Conservation (phyloP, 2,797 vertebrate genomes). For the Anguilla obscura region DNA sequence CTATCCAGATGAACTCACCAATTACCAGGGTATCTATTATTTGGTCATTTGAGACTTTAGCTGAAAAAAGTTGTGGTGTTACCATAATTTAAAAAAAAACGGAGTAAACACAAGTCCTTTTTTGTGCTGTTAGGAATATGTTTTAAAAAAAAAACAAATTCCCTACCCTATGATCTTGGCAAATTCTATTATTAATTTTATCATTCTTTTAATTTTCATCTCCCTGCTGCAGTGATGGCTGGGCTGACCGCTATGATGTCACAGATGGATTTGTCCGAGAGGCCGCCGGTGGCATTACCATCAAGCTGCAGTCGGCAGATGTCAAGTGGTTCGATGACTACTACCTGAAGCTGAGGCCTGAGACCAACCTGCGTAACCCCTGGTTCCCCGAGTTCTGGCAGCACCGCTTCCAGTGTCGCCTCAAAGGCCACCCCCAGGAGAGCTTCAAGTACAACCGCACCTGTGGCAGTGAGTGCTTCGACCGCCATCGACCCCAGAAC, state of each 20-base stretch:
- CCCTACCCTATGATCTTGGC: too few relatives aligned
- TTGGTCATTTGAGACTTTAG: not conserved
- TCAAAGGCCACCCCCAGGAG: slow-evolving; percentile 90
- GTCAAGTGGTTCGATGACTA: slow-evolving; percentile 99
- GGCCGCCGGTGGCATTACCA: slow-evolving; percentile 93
- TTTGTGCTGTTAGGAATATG: too few relatives aligned
- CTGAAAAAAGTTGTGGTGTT: not conserved
- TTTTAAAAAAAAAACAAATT: too few relatives aligned
- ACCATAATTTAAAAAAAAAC: not conserved
- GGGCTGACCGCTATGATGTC: slow-evolving; percentile 96
- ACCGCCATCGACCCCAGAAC: not conserved
- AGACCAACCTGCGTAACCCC: slow-evolving; percentile 90
- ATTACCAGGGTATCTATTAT: not conserved
- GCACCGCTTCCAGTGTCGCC: slow-evolving; percentile 92
- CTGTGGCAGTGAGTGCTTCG: slow-evolving; percentile 84
- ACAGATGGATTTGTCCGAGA: slow-evolving; percentile 91
- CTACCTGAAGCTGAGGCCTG: slow-evolving; percentile 91
- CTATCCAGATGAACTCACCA: not conserved
- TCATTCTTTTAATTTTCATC: not conserved
- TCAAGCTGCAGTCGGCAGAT: slow-evolving; percentile 97
- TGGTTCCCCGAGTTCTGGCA: slow-evolving; percentile 99
- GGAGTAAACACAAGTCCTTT: not conserved
- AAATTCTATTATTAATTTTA: not conserved
- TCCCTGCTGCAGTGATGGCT: slow-evolving; percentile 82
- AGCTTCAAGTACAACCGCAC: slow-evolving; percentile 90